These are phyloP conservation scores for Tricholaema leucomelas DNA, from an alignment of 2,113 vertebrate genomes.

Conservation along the genomic window DNA sequence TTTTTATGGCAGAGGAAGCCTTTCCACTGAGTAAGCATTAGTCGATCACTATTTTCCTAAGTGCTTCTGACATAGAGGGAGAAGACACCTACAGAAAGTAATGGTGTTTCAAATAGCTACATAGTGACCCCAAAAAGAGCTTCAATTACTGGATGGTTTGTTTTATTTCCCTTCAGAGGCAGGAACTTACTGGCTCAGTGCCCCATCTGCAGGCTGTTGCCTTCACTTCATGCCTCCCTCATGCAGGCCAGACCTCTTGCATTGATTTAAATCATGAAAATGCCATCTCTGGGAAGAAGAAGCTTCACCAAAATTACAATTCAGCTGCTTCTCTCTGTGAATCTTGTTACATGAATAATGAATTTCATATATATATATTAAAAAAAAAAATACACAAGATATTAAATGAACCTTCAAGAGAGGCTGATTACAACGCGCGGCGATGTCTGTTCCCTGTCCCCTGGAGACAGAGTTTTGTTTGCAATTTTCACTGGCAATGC, in stretches of 20 bases:
- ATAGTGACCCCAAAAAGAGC: not conserved
- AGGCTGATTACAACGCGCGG: constrained; percentile 49
- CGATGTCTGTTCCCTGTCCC: constrained; percentile 2
- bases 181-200: not conserved
- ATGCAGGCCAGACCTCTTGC: constrained; percentile 28
- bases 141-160: not conserved
- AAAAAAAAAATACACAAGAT: constrained; percentile 47
- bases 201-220: constrained; percentile 16
- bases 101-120: constrained; percentile 26
- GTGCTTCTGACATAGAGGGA: not conserved
- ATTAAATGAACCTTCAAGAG: constrained; percentile 63
- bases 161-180: constrained; percentile 4
- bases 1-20: constrained; percentile 21
- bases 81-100: not conserved
- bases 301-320: constrained; percentile 63
- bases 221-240: not conserved
- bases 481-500: constrained; percentile 55
- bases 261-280: constrained; percentile 63
- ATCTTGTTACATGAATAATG: constrained; percentile 67
- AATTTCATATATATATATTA: constrained; percentile 64
- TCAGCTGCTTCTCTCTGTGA: constrained; percentile 53
- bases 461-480: constrained; percentile 48
- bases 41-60: constrained; percentile 2
- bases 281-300: constrained; percentile 40
- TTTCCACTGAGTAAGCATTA: not conserved